Evolutionary conservation across 2,888 invertebrate genomes (phyloP), one percentile per base, ranked within the genome.

Genomic region (Spicauda simplicius): DNA sequence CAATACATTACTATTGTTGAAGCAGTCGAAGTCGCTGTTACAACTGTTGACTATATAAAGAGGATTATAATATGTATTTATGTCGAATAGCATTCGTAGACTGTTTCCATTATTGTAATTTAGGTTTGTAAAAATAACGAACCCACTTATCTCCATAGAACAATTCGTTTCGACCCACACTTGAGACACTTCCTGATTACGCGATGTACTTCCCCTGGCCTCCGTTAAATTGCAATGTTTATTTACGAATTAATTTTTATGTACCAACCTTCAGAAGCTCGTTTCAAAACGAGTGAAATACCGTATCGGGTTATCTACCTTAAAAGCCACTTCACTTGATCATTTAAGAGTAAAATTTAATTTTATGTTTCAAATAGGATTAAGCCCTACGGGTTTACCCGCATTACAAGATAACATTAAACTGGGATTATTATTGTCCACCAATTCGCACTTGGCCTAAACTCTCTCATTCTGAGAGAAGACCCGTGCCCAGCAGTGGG

Each of bases 161-260:
- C 12, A 37, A 57, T 57, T 50, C 33, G 20, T 25, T 33, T 52
- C 64, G 33, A 33, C 64, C 37, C 50, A 57, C 64, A 57, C 57
- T 57, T 20, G 33, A 56, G 48, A 57, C 50, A 57, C 50, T 57
- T 64, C 64, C 64, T 64, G 57, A 52, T 64, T 57, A 64, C 52
- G 56, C 50, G 54, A 55, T 52, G 19, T 52, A 50, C 64, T 57
- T 64, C 64, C 64, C 64, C 57, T 56, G 57, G 50, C 64, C 64
- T 57, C 50, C 16, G n/a, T 25, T 18, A 20, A 64, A 57, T 64
- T 52, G 57, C 64, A 64, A 20, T 37, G 20, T 52, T 56, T 56
- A 57, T 57, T 37, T 52, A 57, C 57, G n/a, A 52, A 37, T 45
- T 52, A 33, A 52, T 33, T 30, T 14, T 50, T 50, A 52, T n/a